These are phyloP conservation scores for Oscheius sp. DNA, from an alignment of 2,888 invertebrate species.

Conservation along the genomic window DNA sequence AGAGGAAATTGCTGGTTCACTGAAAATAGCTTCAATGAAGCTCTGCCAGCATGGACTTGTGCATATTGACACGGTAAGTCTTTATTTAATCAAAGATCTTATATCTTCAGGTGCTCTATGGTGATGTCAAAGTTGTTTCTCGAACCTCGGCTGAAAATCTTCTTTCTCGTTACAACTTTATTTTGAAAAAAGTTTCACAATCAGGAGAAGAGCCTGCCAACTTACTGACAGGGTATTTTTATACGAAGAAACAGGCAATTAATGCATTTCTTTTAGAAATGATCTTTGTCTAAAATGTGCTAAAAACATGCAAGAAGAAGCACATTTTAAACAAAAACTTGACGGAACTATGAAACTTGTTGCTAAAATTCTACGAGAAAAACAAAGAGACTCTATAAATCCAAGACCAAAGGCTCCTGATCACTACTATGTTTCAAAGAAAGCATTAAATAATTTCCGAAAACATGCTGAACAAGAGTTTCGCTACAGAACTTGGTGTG, in stretches of 20 bases:
- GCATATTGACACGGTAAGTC: constrained; percentile 48
- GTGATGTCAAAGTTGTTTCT: constrained; percentile 63
- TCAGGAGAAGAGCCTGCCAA: not conserved
- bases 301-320: constrained; percentile 47
- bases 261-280: constrained; percentile 31
- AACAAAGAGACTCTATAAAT: not conserved
- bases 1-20: constrained; percentile 33
- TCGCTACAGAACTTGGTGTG: not conserved
- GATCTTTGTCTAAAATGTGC: constrained; percentile 63
- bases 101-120: constrained; percentile 43
- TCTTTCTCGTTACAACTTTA: constrained; percentile 48
- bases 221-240: constrained; percentile 36
- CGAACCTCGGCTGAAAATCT: constrained; percentile 47
- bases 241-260: not conserved
- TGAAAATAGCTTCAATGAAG: constrained; percentile 34
- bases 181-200: constrained; percentile 17
- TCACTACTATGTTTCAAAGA: constrained; percentile 43
- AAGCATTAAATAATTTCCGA: constrained; percentile 37
- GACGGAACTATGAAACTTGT: constrained; percentile 43
- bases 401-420: constrained; percentile 14
- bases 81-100: not conserved
- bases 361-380: constrained; percentile 43
- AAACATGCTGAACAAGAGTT: constrained; percentile 34
- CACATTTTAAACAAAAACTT: constrained; percentile 44
- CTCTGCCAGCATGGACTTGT: constrained; percentile 62